Conservation (phyloP, 2,888 invertebrate genomes). For the Rhogogaster chlorosoma region DNA sequence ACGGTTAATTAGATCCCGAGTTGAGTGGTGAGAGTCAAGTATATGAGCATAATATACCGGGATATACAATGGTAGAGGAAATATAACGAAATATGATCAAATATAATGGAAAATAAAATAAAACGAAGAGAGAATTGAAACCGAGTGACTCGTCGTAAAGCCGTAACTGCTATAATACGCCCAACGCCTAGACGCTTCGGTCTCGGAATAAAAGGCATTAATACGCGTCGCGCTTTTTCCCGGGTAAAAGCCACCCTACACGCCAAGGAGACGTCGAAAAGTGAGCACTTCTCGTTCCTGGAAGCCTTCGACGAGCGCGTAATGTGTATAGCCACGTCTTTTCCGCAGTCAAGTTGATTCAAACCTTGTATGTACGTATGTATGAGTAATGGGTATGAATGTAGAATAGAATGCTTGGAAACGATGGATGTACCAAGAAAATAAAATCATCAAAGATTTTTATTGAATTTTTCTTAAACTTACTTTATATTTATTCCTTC, state of each 20-base stretch:
- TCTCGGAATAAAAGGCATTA: constrained; percentile 57
- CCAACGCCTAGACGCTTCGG: constrained; percentile 42
- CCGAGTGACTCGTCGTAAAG: neutral
- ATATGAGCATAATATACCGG: neutral
- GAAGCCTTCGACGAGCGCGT: constrained; percentile 33
- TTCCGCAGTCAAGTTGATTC: constrained; percentile 1
- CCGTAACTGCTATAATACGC: constrained; percentile 28
- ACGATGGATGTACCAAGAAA: neutral
- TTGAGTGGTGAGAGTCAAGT: neutral
- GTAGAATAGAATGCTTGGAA: neutral
- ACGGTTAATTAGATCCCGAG: neutral
- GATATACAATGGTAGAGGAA: neutral
- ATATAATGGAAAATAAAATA: neutral
- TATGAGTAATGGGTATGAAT: neutral
- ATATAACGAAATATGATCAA: neutral
- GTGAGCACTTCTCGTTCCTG: constrained; percentile 43
- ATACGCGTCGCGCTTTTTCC: constrained; percentile 53
- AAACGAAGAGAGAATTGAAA: neutral
- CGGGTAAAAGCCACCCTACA: constrained; percentile 55
- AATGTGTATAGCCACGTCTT: constrained; percentile 30
- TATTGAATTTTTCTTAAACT: neutral
- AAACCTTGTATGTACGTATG: constrained; percentile 6
- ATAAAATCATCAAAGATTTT: neutral
- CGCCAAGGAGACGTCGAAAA: constrained; percentile 46
- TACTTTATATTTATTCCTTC: neutral